Evolutionary conservation across 1,140 invertebrate genomes (phyloP).

Genomic region (Harlomillsia oculata): DNA sequence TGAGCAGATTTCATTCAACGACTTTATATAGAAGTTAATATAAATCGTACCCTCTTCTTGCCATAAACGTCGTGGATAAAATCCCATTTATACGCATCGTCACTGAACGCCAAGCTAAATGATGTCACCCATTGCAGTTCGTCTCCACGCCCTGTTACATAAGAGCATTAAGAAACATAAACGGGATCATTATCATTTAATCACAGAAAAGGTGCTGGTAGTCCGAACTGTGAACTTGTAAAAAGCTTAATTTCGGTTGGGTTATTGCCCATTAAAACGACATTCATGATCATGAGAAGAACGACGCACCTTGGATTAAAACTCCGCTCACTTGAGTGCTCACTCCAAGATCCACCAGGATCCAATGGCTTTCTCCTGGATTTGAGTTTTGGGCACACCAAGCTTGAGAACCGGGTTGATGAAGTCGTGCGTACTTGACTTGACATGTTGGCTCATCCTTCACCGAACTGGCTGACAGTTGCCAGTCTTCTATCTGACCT

Average conservation of each 20-base stretch:
- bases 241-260: too few species aligned
- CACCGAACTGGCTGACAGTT: conserved; percentile 48
- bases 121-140: conserved; percentile 34
- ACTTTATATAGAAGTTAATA: too few species aligned
- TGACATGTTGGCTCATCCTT: conserved; percentile 46
- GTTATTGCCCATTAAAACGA: too few species aligned
- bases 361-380: conserved; percentile 45
- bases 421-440: conserved; percentile 48
- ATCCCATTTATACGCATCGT: conserved; percentile 35
- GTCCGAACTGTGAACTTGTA: too few species aligned
- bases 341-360: conserved; percentile 46
- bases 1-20: too few species aligned
- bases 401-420: conserved; percentile 41
- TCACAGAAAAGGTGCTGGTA: too few species aligned
- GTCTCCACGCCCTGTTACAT: conserved; percentile 33
- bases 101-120: conserved; percentile 25
- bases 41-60: conserved; percentile 30
- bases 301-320: conserved; percentile 32
- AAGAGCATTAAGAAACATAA: too few species aligned
- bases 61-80: conserved; percentile 34
- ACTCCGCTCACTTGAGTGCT: conserved; percentile 38
- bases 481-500: conserved; percentile 50
- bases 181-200: too few species aligned
- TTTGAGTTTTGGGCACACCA: conserved; percentile 28
- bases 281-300: too few species aligned